phyloP scores from a whole-genome alignment of 2,888 invertebrate genomes.

The Hirtodrosophila histrioides region DNA sequence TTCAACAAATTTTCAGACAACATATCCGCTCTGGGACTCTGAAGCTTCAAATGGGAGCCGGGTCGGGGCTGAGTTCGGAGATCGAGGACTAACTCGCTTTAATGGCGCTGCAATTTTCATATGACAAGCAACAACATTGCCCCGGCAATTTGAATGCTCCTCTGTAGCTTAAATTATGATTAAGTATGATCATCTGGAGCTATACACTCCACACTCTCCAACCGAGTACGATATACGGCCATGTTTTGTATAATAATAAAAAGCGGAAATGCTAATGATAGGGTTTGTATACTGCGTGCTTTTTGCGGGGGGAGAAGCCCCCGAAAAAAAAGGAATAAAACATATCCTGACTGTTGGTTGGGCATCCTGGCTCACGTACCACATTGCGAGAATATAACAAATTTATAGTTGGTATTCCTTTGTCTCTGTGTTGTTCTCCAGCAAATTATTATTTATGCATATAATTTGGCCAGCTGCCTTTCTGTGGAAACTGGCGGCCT shows the following conservation, averaged over 20 bases:
- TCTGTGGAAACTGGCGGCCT: slow-evolving; percentile 58
- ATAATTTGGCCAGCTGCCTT: slow-evolving; percentile 81
- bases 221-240: slow-evolving; percentile 4
- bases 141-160: slow-evolving; percentile 67
- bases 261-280: slow-evolving; percentile 85
- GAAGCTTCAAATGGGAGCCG: no score
- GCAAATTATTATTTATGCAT: slow-evolving; percentile 82
- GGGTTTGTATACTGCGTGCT: slow-evolving; percentile 60
- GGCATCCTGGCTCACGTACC: slow-evolving; percentile 56
- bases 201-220: slow-evolving; percentile 1
- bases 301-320: slow-evolving; percentile 9
- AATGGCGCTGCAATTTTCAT: slow-evolving; percentile 78
- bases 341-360: slow-evolving; percentile 45
- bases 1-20: slow-evolving; percentile 71
- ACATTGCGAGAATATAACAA: slow-evolving; percentile 30
- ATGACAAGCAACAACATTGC: slow-evolving; percentile 66
- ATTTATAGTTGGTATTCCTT: slow-evolving; percentile 66
- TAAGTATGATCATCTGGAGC: slow-evolving; percentile 80
- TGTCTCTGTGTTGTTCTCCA: slow-evolving; percentile 18
- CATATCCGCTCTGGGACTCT: slow-evolving; percentile 60
- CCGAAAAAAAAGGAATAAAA: slow-evolving; percentile 26
- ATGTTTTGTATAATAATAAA: slow-evolving; percentile 80
- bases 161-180: slow-evolving; percentile 78
- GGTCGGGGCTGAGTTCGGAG: not conserved
- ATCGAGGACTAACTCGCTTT: slow-evolving; percentile 19